Base-by-base conservation (phyloP, 2,888 invertebrate species). In the Tiphia femorata region DNA sequence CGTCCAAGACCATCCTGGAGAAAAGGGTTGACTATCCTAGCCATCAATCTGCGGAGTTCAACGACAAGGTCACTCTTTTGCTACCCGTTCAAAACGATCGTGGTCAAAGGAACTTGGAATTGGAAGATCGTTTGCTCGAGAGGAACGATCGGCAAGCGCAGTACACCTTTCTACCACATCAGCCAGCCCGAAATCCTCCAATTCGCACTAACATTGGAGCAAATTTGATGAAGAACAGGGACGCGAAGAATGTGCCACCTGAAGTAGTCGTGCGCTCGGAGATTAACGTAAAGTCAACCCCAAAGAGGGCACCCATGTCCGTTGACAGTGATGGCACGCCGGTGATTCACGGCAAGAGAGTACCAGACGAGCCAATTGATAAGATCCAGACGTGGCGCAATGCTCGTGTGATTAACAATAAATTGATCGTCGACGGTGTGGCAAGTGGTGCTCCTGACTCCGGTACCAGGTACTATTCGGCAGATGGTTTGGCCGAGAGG, bases 391-490 rank as follows among this genome's bases (percentile, higher is more conserved):
- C 91, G 0, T 95, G 95, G 95, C 87, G 95, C 49, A 95, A 95
- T 82, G 95, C 95, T 0, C 87, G 95, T 62, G 94, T 95, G 10
- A 92, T 95, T 40, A 94, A 95, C 75, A 93, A 93, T 49, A 90
- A 93, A 79, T 83, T 95, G 44, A 86, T 92, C 40, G 92, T 92
- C 14, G 88, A 90, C 72, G 90, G 89, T 4, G 89, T 90, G 65
- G 87, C 87, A 58, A 90, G 90, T 43, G 88, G 89, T 1, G 88
- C 87, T 62, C 88, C 88, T 41, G 85, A 88, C 16, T 86, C 88
- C 1, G 84, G 88, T 1, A 46, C 68, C 0, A 49, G 33, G 17
- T 57, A 61, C 40, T 66, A 67, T 17, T 46, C 65, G 0, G 12
- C 59, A 1, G 71, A 73, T 19, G 64, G 53, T 17, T 17, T 20